Percentiles rank a stretch among this genome's conserved stretches.
Evolutionary conservation across 2,113 vertebrate species (phyloP).

Genomic region (Podarcis raffonei): DNA sequence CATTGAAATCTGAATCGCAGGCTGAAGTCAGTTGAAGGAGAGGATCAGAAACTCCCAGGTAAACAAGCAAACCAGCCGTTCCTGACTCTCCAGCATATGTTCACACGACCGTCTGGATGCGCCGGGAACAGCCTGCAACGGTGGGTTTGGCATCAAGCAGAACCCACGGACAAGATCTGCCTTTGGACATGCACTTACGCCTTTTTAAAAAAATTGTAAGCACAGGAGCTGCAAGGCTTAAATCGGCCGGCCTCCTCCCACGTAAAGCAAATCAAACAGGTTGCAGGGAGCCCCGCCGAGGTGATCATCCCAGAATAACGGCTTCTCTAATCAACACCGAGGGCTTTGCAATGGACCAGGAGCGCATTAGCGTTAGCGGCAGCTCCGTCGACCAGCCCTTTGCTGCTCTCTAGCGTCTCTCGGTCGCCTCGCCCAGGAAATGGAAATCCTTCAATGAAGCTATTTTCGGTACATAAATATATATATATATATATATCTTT

Average conservation of each 20-base stretch:
- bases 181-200: too few relatives aligned
- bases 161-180: not conserved
- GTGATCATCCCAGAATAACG: too few relatives aligned
- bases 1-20: not conserved
- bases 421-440: not conserved
- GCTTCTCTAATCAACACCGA: too few relatives aligned
- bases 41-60: not conserved
- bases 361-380: too few relatives aligned
- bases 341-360: too few relatives aligned
- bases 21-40: not conserved
- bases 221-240: not conserved
- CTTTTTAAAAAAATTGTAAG: not conserved
- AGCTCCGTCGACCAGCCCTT: not conserved
- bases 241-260: too few relatives aligned
- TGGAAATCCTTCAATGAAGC: conserved; percentile 25
- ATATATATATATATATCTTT: too few relatives aligned
- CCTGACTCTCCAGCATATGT: not conserved
- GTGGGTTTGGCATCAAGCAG: not conserved
- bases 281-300: too few relatives aligned
- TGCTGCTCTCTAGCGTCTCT: conserved; percentile 9
- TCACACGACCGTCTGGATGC: not conserved
- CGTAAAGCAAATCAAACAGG: too few relatives aligned
- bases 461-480: not conserved
- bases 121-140: not conserved
- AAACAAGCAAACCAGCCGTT: too few relatives aligned